These are phyloP conservation scores for Leuciscus waleckii DNA, from an alignment of 2,797 vertebrate species.

Conservation along the genomic window DNA sequence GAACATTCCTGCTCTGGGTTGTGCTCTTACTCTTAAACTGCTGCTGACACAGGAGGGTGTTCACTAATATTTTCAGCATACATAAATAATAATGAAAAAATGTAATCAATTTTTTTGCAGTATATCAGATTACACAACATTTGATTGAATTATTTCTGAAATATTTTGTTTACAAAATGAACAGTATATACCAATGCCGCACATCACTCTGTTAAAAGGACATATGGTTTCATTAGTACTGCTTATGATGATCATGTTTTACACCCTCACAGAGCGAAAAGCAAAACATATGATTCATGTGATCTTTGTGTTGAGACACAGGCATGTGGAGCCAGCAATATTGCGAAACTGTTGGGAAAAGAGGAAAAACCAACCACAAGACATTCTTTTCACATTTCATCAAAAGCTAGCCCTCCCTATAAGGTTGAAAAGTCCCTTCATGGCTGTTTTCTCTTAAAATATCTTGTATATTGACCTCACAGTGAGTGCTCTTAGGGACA, in stretches of 20 bases:
- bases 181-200: background rate
- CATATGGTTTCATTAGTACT: background rate
- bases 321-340: conserved; percentile 7
- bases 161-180: background rate
- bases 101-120: background rate
- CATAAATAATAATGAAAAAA: background rate
- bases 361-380: conserved; percentile 18
- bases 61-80: conserved; percentile 10
- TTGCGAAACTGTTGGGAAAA: conserved; percentile 37
- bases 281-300: conserved; percentile 6
- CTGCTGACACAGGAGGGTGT: conserved; percentile 41
- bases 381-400: conserved; percentile 44
- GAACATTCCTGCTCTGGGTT: conserved; percentile 60
- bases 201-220: background rate
- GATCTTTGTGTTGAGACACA: background rate
- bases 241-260: background rate
- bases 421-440: conserved; percentile 2
- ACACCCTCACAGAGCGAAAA: background rate
- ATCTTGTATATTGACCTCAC: conserved; percentile 9
- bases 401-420: conserved; percentile 10
- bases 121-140: background rate
- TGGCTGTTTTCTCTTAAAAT: conserved; percentile 22
- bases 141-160: background rate
- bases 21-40: conserved; percentile 52
- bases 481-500: background rate